These are phyloP conservation scores for Polyergus mexicanus DNA, from an alignment of 1,140 invertebrate genomes.

Conservation along the genomic window DNA sequence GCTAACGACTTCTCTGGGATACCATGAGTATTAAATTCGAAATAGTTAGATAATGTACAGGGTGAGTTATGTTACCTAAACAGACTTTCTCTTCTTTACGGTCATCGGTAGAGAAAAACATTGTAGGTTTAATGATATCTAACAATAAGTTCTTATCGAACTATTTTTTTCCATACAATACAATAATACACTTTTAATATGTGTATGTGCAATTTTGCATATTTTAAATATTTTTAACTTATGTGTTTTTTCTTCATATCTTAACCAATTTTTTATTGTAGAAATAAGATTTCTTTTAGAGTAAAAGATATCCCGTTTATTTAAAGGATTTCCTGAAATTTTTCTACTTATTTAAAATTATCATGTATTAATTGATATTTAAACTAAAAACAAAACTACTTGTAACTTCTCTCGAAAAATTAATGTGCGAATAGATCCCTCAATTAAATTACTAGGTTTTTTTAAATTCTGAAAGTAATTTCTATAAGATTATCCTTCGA, in stretches of 20 bases:
- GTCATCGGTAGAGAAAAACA: background rate
- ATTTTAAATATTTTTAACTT: background rate
- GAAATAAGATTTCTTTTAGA: background rate
- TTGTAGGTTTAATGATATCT: background rate
- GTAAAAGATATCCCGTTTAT: background rate
- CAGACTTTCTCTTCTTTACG: background rate
- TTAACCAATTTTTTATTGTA: background rate
- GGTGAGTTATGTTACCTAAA: background rate
- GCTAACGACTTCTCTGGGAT: constrained; percentile 57
- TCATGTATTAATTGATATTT: background rate
- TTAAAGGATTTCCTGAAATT: background rate
- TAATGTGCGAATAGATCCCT: background rate
- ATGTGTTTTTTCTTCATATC: background rate
- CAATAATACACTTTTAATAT: background rate
- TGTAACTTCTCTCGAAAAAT: background rate
- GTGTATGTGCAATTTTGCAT: background rate
- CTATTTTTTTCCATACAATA: background rate
- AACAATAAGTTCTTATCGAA: background rate
- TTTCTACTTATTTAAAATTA: background rate
- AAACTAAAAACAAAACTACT: background rate
- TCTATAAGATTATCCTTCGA: background rate
- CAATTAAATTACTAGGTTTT: background rate
- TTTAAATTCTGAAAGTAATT: background rate
- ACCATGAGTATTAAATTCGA: constrained; percentile 52
- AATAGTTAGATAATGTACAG: constrained; percentile 41